A percentile compares a stretch with the other conserved stretches of the same genome.
phyloP scores from a whole-genome alignment of 1,140 invertebrate species.

The Trichoplusia ni region DNA sequence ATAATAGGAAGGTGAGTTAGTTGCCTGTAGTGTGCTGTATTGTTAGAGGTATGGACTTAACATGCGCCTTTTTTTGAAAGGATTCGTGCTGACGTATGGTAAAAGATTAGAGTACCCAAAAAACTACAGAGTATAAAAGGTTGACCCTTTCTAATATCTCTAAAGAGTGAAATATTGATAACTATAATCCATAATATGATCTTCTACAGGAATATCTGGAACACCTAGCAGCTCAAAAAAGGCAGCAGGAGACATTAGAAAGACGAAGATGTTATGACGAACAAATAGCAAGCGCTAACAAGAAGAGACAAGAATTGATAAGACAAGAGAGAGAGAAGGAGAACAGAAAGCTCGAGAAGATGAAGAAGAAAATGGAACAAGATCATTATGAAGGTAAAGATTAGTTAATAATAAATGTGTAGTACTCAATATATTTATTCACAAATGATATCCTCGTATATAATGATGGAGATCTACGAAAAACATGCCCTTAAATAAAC shows the following conservation, averaged over 20 bases:
- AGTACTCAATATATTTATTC: too few species aligned
- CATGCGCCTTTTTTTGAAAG: too few species aligned
- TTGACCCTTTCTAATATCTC: too few species aligned
- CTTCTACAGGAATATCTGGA: constrained; percentile 63
- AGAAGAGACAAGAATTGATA: constrained; percentile 51
- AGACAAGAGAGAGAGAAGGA: constrained; percentile 61
- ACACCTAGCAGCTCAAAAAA: constrained; percentile 41
- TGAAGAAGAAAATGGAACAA: constrained; percentile 69
- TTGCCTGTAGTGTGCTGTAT: too few species aligned
- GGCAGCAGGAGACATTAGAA: constrained; percentile 60
- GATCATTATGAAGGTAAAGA: constrained; percentile 67
- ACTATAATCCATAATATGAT: background rate
- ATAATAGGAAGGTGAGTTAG: constrained; percentile 53
- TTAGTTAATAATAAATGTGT: background rate
- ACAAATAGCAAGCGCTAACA: constrained; percentile 68
- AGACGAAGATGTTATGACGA: constrained; percentile 62
- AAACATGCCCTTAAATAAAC: too few species aligned
- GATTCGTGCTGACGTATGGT: too few species aligned
- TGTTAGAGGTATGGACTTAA: too few species aligned
- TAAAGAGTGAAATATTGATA: background rate
- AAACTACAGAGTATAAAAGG: too few species aligned
- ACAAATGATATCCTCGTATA: too few species aligned
- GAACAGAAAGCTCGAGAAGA: constrained; percentile 61
- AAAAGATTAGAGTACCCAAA: too few species aligned
- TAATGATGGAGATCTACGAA: too few species aligned